These are phyloP conservation scores for Sardinella longiceps DNA, from an alignment of 2,797 vertebrate species.

Conservation along the genomic window DNA sequence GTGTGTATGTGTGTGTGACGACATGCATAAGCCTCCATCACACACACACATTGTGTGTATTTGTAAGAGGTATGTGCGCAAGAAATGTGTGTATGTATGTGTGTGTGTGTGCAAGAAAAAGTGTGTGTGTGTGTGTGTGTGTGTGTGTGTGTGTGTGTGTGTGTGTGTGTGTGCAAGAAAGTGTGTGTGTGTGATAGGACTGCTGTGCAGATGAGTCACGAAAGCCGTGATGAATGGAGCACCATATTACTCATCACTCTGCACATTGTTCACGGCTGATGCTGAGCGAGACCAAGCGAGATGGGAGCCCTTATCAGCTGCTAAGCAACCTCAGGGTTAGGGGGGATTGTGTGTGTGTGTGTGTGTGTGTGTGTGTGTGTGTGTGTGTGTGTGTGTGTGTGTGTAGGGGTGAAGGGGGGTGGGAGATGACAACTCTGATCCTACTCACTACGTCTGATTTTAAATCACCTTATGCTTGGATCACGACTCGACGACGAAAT, in stretches of 20 bases:
- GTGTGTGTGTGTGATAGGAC: constrained; percentile 26
- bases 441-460: not conserved
- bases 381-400: not conserved
- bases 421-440: not conserved
- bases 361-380: too few relatives aligned
- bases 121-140: too few relatives aligned
- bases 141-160: not conserved
- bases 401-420: not conserved
- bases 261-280: constrained; percentile 5
- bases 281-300: not conserved
- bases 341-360: not conserved
- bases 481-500: too few relatives aligned
- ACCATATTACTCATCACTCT: constrained; percentile 25
- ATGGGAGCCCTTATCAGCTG: not conserved
- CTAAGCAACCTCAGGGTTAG: not conserved
- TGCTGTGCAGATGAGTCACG: constrained; percentile 29
- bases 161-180: not conserved
- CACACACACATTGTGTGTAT: too few relatives aligned
- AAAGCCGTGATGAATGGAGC: constrained; percentile 31
- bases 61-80: too few relatives aligned
- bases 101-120: not conserved
- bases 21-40: too few relatives aligned
- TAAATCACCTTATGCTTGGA: not conserved
- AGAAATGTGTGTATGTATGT: not conserved
- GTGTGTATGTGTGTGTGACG: too few relatives aligned